Conservation (phyloP, 2,888 invertebrate genomes). For the Ophion costatus region DNA sequence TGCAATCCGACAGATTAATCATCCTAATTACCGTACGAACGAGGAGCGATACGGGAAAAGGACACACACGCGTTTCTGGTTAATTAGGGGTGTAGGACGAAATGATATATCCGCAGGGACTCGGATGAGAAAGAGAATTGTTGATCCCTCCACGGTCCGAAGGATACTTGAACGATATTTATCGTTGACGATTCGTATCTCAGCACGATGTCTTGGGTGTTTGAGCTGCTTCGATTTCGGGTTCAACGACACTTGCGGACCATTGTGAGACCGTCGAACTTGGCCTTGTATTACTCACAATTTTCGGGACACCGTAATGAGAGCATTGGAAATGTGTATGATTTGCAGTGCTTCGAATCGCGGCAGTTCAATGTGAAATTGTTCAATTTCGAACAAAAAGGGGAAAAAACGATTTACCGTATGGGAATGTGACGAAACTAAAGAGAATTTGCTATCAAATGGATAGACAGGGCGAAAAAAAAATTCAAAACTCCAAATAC, state of each 20-base stretch:
- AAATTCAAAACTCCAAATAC: no score
- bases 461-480: no score
- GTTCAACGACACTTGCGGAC: slow-evolving; percentile 14
- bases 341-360: no score
- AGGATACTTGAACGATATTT: slow-evolving; percentile 19
- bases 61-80: slow-evolving; percentile 8
- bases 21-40: slow-evolving; percentile 50
- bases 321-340: no score
- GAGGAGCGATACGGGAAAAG: not conserved
- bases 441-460: no score
- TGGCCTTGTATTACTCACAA: no score
- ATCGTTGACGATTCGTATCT: slow-evolving; percentile 20
- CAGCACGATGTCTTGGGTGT: not conserved
- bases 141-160: not conserved
- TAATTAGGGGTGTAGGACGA: slow-evolving; percentile 16
- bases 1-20: slow-evolving; percentile 47
- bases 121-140: not conserved
- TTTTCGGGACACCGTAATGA: no score
- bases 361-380: no score
- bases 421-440: no score
- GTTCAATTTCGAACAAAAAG: no score
- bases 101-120: slow-evolving; percentile 6
- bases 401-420: no score
- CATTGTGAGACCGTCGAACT: no score
- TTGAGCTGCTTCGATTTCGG: not conserved